Base-by-base conservation (phyloP, 2,888 invertebrate genomes). In the Anaspis maculata region DNA sequence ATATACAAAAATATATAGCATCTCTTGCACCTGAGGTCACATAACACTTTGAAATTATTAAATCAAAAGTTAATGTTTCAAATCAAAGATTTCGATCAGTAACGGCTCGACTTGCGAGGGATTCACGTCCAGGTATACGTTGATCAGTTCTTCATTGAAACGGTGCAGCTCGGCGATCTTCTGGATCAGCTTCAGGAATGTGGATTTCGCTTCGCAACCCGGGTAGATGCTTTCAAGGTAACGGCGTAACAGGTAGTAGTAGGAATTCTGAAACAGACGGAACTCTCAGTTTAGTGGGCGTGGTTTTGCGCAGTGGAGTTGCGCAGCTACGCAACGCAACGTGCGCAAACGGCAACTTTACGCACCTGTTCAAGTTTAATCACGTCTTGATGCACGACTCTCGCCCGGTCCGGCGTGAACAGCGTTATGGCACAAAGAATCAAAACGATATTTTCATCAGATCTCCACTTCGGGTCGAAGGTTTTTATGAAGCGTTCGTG, bases 21-120 rank as follows among this genome's bases (percentile, higher is more conserved):
- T n/a, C n/a, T n/a, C n/a, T n/a, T n/a, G n/a, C n/a, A n/a, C n/a
- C n/a, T n/a, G n/a, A n/a, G n/a, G n/a, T n/a, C n/a, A n/a, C n/a
- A n/a, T n/a, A n/a, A n/a, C n/a, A n/a, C n/a, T n/a, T n/a, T n/a
- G n/a, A n/a, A n/a, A n/a, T n/a, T n/a, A n/a, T n/a, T n/a, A n/a
- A n/a, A n/a, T n/a, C n/a, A n/a, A n/a, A n/a, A n/a, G n/a, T 42
- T 37, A 43, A 57, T 69, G 79, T 57, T 91, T 91, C 41, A 95
- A 72, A 69, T 95, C 94, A 54, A 96, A 91, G 57, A 96, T 91
- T 73, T 96, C 95, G 61, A 94, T 83, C 26, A 96, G 71, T 21
- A 96, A 69, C 0, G 95, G 96, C 54, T 94, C 94, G 25, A 96
- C 86, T 57, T 84, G 79, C 38, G 80, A 74, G 15, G 95, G 92